Evolutionary conservation across 2,888 invertebrate species (phyloP), one percentile per base, ranked within the genome.

Genomic region (Drosophila paramelanica): DNA sequence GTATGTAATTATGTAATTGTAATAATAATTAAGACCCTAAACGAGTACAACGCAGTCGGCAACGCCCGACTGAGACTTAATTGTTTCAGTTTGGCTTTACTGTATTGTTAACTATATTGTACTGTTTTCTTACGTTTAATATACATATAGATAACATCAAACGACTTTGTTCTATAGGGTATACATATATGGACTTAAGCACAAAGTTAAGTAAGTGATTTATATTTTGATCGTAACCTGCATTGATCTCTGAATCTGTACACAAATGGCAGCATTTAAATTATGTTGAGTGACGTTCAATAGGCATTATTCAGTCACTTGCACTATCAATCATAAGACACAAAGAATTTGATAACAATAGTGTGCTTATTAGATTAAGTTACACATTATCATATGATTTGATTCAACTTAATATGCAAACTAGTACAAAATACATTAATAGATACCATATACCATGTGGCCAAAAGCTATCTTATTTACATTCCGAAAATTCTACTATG

Each of bases 301-400:
- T 47, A 45, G 73, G 56, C 64, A 59, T 69, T 74, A 51, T 73
- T 74, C 73, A 77, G 78, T 77, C 77, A 67, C 77, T 74, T 62
- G 71, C 77, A 77, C 77, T 76, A 62, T 77, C 71, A 67, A 74
- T 66, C 78, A 53, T 78, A 77, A 77, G 78, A 77, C 78, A 77
- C 77, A 61, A 66, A 58, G 51, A 60, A 62, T 70, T 75, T 55
- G 66, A 75, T 78, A 78, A 78, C 79, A 77, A 67, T 67, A 47
- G 51, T 66, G 66, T 31, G 39, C 64, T 49, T 61, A 68, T 64
- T 49, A 49, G 20, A 33, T 61, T 27, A 56, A 56, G 7, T 39
- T 50, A 57, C 20, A 23, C 43, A 6, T 17, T 20, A 41, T 33
- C n/a, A 7, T 31, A 8, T 38, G 36, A 23, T 17, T 59, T 17